Evolutionary conservation across 2,888 invertebrate species (phyloP), one percentile per base, ranked within the genome.

Genomic region (Heteromurus nitidus): DNA sequence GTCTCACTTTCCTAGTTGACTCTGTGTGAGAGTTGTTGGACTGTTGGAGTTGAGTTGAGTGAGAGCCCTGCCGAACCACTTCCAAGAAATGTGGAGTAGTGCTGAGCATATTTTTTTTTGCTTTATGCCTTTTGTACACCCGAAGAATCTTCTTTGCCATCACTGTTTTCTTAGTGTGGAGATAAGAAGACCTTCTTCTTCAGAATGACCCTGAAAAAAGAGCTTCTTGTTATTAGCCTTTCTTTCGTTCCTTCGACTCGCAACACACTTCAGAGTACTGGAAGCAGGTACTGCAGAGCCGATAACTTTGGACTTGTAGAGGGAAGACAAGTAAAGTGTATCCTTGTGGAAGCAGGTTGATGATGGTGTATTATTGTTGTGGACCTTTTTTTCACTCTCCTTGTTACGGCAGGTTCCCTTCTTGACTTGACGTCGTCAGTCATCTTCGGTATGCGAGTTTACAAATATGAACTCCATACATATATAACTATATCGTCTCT

Each of bases 181-280:
- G n/a, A n/a, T n/a, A 50, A 58, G 42, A 62, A 68, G 60, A 47
- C 60, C 68, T 60, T 68, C 69, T 69, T 13, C n/a, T 47, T 42
- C n/a, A 77, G 55, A 53, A 30, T 69, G 74, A 80, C 80, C 80
- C 80, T 80, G 80, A 80, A 80, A 79, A 67, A 68, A 50, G 50
- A 50, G 50, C 73, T 80, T 74, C 74, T 74, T 74, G 69, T 80
- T 80, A 69, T 73, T 72, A 68, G 67, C 65, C 58, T 44, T n/a
- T n/a, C 68, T 55, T 11, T 44, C 1, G 22, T 60, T 20, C 22
- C n/a, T 53, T 30, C 16, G n/a, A 50, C n/a, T n/a, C n/a, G n/a
- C n/a, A n/a, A n/a, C n/a, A 20, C 47, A 26, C 26, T 53, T 65
- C 53, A 58, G 5, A 50, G 11, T 9, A n/a, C 5, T 16, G 11